A percentile compares a stretch with the other conserved stretches of the same genome.
These are phyloP conservation scores for Ciconia maguari DNA, from an alignment of 2,113 vertebrate species.

Conservation along the genomic window DNA sequence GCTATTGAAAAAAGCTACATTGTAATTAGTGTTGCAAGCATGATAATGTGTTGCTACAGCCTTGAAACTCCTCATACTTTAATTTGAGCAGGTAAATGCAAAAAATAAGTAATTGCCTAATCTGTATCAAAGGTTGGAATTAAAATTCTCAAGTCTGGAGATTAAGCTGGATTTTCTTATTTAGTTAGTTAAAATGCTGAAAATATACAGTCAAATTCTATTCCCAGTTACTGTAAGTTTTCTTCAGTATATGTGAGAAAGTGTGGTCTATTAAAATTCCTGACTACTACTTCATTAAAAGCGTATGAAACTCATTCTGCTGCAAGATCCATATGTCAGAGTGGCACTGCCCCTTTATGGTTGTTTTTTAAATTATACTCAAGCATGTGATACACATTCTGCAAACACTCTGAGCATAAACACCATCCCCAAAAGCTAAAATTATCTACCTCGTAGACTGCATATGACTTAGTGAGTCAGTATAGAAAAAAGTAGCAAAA, in stretches of 20 bases:
- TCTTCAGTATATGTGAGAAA: not conserved
- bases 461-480: not conserved
- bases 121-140: constrained; percentile 7
- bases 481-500: not conserved
- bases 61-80: not conserved
- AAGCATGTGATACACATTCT: not conserved
- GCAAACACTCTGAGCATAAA: not conserved
- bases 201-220: not conserved
- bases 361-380: constrained; percentile 17
- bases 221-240: not conserved
- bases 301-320: not conserved
- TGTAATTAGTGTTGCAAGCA: constrained; percentile 31
- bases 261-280: not conserved
- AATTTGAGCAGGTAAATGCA: not conserved
- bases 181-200: not conserved
- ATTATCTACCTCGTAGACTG: not conserved
- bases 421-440: not conserved
- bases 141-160: not conserved
- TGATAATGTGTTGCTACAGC: not conserved
- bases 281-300: constrained; percentile 38
- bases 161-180: constrained; percentile 4
- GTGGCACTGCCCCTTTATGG: constrained; percentile 12
- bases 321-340: not conserved
- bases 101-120: constrained; percentile 23
- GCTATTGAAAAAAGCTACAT: not conserved